phyloP scores from a whole-genome alignment of 2,888 invertebrate genomes.

The Zelleria hepariella region DNA sequence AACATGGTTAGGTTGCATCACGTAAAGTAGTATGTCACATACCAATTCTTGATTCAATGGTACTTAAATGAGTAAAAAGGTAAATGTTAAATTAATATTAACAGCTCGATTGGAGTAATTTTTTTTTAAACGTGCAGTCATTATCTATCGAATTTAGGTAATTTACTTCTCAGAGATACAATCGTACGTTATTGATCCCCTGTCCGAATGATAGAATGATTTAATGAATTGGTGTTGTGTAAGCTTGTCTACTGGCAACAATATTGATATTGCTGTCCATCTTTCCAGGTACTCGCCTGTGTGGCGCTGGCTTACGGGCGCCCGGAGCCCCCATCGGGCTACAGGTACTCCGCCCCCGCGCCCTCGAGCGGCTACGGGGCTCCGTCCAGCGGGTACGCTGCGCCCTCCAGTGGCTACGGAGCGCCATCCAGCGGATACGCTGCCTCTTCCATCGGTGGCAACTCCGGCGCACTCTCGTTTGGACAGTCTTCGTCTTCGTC shows the following conservation, averaged over 20 bases:
- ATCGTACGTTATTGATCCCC: neutral
- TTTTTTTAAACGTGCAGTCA: no score
- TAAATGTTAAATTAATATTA: no score
- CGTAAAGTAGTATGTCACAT: neutral
- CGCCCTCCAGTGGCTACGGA: slow-evolving; percentile 7
- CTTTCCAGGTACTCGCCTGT: slow-evolving; percentile 60
- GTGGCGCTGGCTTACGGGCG: slow-evolving; percentile 62
- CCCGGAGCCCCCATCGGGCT: slow-evolving; percentile 66
- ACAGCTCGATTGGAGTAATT: no score
- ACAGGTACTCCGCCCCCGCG: slow-evolving; percentile 51
- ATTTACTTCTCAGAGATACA: neutral
- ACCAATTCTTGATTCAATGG: neutral
- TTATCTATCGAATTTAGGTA: no score
- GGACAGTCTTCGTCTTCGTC: slow-evolving; percentile 14
- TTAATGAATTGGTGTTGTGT: neutral
- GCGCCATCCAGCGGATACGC: slow-evolving; percentile 14
- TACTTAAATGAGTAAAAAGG: neutral
- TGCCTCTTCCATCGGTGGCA: slow-evolving; percentile 16
- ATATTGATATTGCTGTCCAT: slow-evolving; percentile 15
- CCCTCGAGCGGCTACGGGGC: slow-evolving; percentile 39
- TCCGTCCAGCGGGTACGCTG: slow-evolving; percentile 20
- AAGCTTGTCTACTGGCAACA: neutral
- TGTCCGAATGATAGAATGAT: neutral
- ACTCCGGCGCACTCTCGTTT: slow-evolving; percentile 20
- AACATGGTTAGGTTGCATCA: slow-evolving; percentile 1